These are phyloP conservation scores for Aphrocallistes beatrix DNA, from an alignment of 37 sponge, comb jelly and placozoan genomes.

Conservation along the genomic window DNA sequence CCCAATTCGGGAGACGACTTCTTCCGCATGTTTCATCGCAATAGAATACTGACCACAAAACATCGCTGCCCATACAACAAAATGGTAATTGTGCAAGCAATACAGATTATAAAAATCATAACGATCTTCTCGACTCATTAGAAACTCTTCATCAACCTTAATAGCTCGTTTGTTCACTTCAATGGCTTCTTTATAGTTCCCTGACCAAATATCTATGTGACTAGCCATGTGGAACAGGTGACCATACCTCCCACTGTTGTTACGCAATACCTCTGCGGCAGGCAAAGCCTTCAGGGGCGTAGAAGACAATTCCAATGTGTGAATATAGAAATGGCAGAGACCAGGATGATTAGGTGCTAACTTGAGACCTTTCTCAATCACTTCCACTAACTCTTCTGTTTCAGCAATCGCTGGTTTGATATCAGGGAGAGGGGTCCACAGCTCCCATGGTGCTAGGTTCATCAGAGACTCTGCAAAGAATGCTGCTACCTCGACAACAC, in stretches of 20 bases:
- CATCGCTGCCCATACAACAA: constrained; percentile 52
- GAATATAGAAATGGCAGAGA: constrained; percentile 49
- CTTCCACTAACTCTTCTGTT: constrained; percentile 38
- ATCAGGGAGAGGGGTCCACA: constrained; percentile 39
- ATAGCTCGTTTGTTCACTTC: constrained; percentile 40
- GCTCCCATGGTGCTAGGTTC: constrained; percentile 47
- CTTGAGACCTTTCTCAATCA: constrained; percentile 37
- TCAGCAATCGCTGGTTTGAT: constrained; percentile 35
- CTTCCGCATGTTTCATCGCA: constrained; percentile 43
- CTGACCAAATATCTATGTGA: constrained; percentile 57
- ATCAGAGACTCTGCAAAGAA: constrained; percentile 57
- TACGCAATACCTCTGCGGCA: constrained; percentile 29
- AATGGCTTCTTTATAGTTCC: constrained; percentile 59
- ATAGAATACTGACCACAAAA: constrained; percentile 42
- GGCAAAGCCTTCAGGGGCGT: constrained; percentile 48
- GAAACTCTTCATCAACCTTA: constrained; percentile 31
- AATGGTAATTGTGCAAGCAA: constrained; percentile 49
- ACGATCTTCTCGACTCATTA: neutral
- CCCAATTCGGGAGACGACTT: too few species aligned
- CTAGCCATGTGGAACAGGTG: constrained; percentile 53
- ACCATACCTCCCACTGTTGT: constrained; percentile 24
- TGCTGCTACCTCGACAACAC: constrained; percentile 34
- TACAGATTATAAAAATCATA: constrained; percentile 47
- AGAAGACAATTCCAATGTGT: constrained; percentile 55
- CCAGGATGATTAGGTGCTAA: constrained; percentile 42